Percentiles rank a stretch among this genome's conserved stretches.
Evolutionary conservation across 2,797 vertebrate genomes (phyloP).

Genomic region (Chelon auratus): DNA sequence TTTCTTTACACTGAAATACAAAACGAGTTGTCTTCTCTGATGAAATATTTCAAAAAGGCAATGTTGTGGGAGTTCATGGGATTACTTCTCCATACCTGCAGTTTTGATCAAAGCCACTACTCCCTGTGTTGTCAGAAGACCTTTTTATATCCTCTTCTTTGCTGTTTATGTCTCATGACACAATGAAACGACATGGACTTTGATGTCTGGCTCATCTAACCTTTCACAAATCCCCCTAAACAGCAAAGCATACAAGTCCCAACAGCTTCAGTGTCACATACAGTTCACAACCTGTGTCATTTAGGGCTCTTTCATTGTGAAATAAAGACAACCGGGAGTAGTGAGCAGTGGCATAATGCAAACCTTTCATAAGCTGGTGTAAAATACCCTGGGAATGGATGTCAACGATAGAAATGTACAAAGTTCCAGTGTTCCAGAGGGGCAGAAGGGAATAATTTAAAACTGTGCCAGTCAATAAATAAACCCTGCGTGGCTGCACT

Average conservation of each 20-base stretch:
- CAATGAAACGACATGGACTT: constrained; percentile 40
- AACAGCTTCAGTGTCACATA: constrained; percentile 3
- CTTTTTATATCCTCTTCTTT: constrained; percentile 22
- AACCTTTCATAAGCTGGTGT: no score
- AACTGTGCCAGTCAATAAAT: neutral
- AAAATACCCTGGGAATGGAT: no score
- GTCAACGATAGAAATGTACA: no score
- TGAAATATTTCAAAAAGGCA: neutral
- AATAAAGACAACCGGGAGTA: neutral
- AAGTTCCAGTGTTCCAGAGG: neutral
- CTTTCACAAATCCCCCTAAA: constrained; percentile 23
- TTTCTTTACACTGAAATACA: neutral
- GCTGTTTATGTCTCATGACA: constrained; percentile 22
- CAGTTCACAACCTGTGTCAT: neutral
- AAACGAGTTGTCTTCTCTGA: neutral
- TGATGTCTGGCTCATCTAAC: neutral
- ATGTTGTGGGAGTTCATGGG: neutral
- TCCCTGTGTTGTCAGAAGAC: constrained; percentile 10
- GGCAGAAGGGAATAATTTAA: constrained; percentile 7
- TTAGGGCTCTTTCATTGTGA: neutral
- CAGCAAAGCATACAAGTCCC: neutral
- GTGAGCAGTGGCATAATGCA: neutral
- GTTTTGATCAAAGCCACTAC: constrained; percentile 13
- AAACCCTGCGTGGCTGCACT: constrained; percentile 1
- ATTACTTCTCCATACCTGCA: constrained; percentile 6